Evolutionary conservation across 2,888 invertebrate species (phyloP), one percentile per base, ranked within the genome.

Genomic region (Blera fallax): DNA sequence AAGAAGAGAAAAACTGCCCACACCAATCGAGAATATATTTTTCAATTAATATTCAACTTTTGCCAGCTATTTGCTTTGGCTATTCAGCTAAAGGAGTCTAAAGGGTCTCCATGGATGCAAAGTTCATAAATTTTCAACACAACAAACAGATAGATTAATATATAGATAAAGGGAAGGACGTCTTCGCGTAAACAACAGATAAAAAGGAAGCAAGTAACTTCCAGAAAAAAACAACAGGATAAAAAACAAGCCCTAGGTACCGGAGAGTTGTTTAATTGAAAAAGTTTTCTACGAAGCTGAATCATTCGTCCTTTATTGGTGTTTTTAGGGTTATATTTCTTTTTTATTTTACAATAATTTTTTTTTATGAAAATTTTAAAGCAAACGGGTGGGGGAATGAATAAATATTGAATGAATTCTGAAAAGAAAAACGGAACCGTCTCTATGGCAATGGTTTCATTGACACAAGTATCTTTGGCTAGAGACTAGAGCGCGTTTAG

Each of bases 321-420:
- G 27, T 54, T 45, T 11, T 34, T 29, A 43, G 29, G 56, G 14
- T 45, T 45, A 64, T 43, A 43, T 65, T 50, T 65, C 16, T n/a
- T 34, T 58, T 34, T 16, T 50, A 50, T 0, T 50, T 43, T 58
- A 50, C 32, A 7, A 43, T 43, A 43, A 34, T 27, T 18, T 32
- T 64, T 32, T 64, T 64, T n/a, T 18, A 21, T 37, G n/a, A 1
- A 24, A 40, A 60, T 24, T 14, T 3, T 11, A 34, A 56, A 18
- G 56, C 18, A 8, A n/a, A n/a, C n/a, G n/a, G n/a, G n/a, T n/a
- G n/a, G n/a, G 32, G 27, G 24, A n/a, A 93, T 83, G 87, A 88
- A 88, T 84, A 88, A 34, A 34, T 34, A 34, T 34, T 34, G 10
- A 34, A 34, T 34, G 1, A 34, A 34, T 10, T 10, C 10, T 34